Evolutionary conservation across 1,140 invertebrate species (phyloP), one percentile per base, ranked within the genome.

Genomic region (Marisa cornuarietis): DNA sequence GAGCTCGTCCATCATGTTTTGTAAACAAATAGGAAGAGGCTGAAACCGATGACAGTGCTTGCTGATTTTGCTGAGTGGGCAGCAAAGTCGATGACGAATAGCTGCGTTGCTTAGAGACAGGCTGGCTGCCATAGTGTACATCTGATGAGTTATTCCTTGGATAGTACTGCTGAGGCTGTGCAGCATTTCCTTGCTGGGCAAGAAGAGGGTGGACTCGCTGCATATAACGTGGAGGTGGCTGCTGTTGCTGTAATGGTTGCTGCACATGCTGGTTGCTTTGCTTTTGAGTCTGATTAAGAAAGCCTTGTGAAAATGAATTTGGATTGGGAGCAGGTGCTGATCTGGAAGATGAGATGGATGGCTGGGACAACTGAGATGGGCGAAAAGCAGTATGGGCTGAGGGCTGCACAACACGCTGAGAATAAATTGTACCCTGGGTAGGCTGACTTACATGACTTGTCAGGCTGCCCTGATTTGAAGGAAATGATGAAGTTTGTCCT

Each of bases 261-360:
- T 52, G 66, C 11, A n/a, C 54, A 22, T 63, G 75, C n/a, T 20
- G 26, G 51, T 61, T 65, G 26, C 49, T 76, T 31, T 58, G 54
- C 54, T 58, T 1, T 11, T 58, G 16, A 18, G 54, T 58, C 54
- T 58, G 54, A 58, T 58, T 58, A 58, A 18, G 2, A 58, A 58
- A 58, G 54, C 54, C 16, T 58, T 58, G 54, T 58, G 54, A 58
- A 58, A 58, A 58, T 18, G 8, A 58, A 8, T 11, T 58, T 18
- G 16, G 54, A 58, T 9, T 58, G 54, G 73, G 31, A 26, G 18
- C 18, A n/a, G 74, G 61, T 58, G 63, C 26, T 18, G 61, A 61
- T 65, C 51, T 76, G 62, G 74, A 26, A 13, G 76, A 77, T 13
- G 76, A 77, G 65, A 77, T 24, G 76, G 76, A 31, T 69, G 76